Conservation (phyloP, 2,797 vertebrate genomes). For the Chelidonichthys spinosus region DNA sequence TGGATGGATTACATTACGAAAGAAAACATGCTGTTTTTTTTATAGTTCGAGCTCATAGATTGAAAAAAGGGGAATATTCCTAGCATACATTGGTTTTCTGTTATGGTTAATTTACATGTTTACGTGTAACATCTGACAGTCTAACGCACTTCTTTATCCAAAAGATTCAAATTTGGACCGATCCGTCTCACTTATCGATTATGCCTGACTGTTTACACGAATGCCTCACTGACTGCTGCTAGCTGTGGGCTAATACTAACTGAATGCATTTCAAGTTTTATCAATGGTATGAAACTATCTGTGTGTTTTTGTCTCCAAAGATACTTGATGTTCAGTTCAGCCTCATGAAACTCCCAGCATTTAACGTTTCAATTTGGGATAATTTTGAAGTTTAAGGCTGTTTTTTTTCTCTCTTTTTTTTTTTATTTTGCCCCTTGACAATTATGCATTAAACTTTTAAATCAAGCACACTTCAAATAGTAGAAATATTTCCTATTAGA, state of each 20-base stretch:
- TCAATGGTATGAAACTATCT: conserved; percentile 29
- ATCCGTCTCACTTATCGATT: conserved; percentile 28
- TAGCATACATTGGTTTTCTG: conserved; percentile 7
- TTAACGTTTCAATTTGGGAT: not conserved
- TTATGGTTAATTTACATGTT: conserved; percentile 16
- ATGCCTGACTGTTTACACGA: conserved; percentile 67
- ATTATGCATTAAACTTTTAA: conserved; percentile 22
- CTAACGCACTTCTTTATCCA: conserved; percentile 33
- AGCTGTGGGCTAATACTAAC: conserved; percentile 43
- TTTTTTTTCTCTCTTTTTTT: not conserved
- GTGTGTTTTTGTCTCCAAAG: conserved; percentile 42
- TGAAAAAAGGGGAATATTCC: conserved; percentile 21
- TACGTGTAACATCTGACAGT: conserved; percentile 6
- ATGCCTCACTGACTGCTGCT: conserved; percentile 46
- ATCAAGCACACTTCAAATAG: conserved; percentile 41
- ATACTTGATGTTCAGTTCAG: not conserved
- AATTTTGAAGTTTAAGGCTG: not conserved
- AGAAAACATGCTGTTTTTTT: conserved; percentile 16
- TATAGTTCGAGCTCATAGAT: conserved; percentile 21
- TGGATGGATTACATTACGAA: conserved; percentile 20
- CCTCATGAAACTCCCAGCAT: not conserved
- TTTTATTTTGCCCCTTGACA: not conserved
- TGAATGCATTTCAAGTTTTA: conserved; percentile 55
- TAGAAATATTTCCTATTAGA: conserved; percentile 27
- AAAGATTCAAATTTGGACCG: conserved; percentile 25